phyloP scores from a whole-genome alignment of 2,888 invertebrate species.

The Catocala sponsa region DNA sequence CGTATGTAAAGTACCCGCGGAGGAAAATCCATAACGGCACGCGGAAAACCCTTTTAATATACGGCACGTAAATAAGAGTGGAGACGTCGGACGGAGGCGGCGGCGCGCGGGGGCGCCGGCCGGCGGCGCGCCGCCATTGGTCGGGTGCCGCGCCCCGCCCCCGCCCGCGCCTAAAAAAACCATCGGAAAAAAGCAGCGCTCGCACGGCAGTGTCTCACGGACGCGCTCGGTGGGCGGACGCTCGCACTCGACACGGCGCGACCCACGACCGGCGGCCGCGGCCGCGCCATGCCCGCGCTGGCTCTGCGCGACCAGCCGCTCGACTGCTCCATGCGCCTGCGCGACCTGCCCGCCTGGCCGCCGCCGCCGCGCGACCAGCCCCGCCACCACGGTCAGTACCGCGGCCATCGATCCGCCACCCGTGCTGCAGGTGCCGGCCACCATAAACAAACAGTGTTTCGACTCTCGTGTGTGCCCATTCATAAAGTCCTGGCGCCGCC shows the following conservation, averaged over 20 bases:
- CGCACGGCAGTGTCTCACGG: constrained; percentile 83
- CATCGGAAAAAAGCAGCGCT: constrained; percentile 74
- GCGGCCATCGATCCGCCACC: constrained; percentile 27
- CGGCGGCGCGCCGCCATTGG: constrained; percentile 67
- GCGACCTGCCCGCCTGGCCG: constrained; percentile 80
- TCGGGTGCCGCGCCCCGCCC: constrained; percentile 77
- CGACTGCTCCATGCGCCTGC: constrained; percentile 91
- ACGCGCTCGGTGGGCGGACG: constrained; percentile 81
- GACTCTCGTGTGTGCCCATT: background rate
- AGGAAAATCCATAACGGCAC: constrained; percentile 87
- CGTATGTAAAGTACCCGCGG: constrained; percentile 79
- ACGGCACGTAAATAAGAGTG: constrained; percentile 85
- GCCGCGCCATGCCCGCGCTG: constrained; percentile 90
- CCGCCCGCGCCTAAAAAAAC: constrained; percentile 76
- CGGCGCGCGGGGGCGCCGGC: constrained; percentile 56
- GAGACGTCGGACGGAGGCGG: constrained; percentile 60
- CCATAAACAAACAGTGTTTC: constrained; percentile 40
- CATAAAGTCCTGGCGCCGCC: too few species aligned
- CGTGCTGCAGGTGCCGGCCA: constrained; percentile 25
- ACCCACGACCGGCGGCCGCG: constrained; percentile 86
- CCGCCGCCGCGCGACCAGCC: constrained; percentile 69
- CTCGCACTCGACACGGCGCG: constrained; percentile 78
- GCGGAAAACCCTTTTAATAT: constrained; percentile 88
- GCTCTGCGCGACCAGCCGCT: constrained; percentile 90
- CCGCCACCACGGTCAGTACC: constrained; percentile 79